Conservation (phyloP, 2,113 vertebrate species). For the Melozone crissalis region DNA sequence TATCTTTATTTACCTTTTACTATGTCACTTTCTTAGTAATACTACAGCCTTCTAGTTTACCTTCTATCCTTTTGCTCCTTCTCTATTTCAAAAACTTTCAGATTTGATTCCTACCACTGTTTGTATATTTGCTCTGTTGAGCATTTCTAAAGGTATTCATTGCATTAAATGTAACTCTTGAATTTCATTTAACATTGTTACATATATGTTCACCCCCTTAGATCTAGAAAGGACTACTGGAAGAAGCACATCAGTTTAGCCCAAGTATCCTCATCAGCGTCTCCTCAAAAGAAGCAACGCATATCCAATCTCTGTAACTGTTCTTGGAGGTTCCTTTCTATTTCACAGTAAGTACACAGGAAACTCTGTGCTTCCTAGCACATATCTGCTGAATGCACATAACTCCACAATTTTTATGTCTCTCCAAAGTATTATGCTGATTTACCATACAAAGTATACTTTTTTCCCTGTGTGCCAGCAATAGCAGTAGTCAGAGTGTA, state of each 20-base stretch:
- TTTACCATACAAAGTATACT: neutral
- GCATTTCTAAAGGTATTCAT: neutral
- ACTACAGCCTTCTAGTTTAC: neutral
- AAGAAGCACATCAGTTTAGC: neutral
- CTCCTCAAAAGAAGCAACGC: neutral
- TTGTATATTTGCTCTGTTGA: neutral
- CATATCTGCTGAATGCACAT: neutral
- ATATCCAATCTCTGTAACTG: neutral
- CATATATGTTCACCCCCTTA: neutral
- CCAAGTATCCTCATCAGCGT: neutral
- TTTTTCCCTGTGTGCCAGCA: neutral
- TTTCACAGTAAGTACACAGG: neutral
- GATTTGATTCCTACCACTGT: neutral
- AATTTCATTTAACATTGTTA: neutral
- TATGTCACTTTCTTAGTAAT: neutral
- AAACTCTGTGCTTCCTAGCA: neutral
- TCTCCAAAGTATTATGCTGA: neutral
- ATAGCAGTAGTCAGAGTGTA: neutral
- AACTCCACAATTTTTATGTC: neutral
- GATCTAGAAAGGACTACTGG: neutral
- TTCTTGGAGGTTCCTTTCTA: neutral
- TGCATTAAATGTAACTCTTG: neutral
- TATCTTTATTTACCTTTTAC: neutral
- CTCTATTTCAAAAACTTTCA: neutral
- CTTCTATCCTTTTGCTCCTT: neutral